A percentile compares a stretch with the other conserved stretches of the same genome.
phyloP scores from a whole-genome alignment of 2,888 invertebrate species.

The Campoplex capitator region DNA sequence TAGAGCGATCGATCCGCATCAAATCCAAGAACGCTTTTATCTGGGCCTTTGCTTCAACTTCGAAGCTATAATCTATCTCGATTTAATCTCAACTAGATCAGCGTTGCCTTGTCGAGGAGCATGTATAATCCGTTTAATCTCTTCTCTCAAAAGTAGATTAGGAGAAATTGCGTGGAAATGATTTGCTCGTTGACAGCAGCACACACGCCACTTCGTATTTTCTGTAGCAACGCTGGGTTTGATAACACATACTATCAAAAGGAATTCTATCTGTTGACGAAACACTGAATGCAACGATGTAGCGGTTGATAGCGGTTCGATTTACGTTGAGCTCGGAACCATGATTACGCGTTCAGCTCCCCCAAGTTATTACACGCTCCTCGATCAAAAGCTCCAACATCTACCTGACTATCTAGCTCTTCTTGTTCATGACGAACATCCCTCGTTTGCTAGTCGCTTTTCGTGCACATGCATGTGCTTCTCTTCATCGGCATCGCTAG shows the following conservation, averaged over 20 bases:
- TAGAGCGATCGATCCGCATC: not conserved
- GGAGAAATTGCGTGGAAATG: conserved; percentile 22
- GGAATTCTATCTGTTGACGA: conserved; percentile 54
- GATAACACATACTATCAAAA: conserved; percentile 26
- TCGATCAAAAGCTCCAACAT: conserved; percentile 78
- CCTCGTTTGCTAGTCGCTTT: conserved; percentile 44
- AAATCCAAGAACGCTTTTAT: not conserved
- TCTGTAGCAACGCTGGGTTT: not conserved
- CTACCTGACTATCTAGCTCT: conserved; percentile 44
- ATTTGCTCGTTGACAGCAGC: conserved; percentile 18
- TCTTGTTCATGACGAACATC: conserved; percentile 16
- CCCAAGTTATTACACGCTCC: conserved; percentile 77
- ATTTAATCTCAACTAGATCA: conserved; percentile 5
- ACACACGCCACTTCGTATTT: not conserved
- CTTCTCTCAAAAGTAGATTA: conserved; percentile 34
- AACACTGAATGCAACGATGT: conserved; percentile 52
- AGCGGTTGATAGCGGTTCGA: conserved; percentile 71
- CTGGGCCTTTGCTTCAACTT: not conserved
- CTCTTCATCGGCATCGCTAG: conserved; percentile 28
- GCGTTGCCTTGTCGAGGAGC: not conserved
- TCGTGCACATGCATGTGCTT: conserved; percentile 1
- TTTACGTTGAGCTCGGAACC: conserved; percentile 71
- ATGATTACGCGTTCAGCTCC: conserved; percentile 74
- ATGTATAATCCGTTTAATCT: conserved; percentile 10
- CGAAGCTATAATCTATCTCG: not conserved